Base-by-base conservation (phyloP, 2,797 vertebrate genomes). In the Denticeps clupeoides region DNA sequence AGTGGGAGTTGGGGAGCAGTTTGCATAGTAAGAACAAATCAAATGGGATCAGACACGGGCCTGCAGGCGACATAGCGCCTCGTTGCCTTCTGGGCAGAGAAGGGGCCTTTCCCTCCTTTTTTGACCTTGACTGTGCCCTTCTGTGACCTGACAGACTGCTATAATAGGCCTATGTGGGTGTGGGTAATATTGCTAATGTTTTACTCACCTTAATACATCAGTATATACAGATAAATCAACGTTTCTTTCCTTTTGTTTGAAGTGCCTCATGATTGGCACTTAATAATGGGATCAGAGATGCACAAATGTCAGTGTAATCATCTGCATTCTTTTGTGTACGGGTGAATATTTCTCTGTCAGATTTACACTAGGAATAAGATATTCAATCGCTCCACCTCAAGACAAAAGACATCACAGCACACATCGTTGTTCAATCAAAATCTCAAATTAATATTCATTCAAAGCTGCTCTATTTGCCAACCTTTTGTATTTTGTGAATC, bases 361-460 rank as follows among this genome's bases (percentile, higher is more conserved):
- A 82, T 82, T 81, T 78, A 67, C 57, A 63, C 69, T 59, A 49
- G 58, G 55, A 59, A 55, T 61, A 61, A 54, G 55, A 71, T 71
- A 73, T 77, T 81, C 79, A 78, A 63, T 16, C 15, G 7, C 7
- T 33, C 33, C 33, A 15, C 35, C 33, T 37, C 33, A 16, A 37
- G 37, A 37, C 33, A 37, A 78, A 78, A 71, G 69, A 73, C 72
- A 77, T 75, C 78, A 78, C 76, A 81, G 16, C 37, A 85, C 81
- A 75, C 82, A 73, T 81, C 78, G 85, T 84, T 84, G 84, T 73
- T 77, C 82, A 81, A 84, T 85, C 79, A 82, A 77, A 82, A n/a
- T n/a, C n/a, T n/a, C n/a, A n/a, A n/a, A n/a, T n/a, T n/a, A n/a
- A n/a, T n/a, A n/a, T n/a, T n/a, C n/a, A n/a, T n/a, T n/a, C n/a